A percentile compares a stretch with the other conserved stretches of the same genome.
phyloP scores from a whole-genome alignment of 2,888 invertebrate genomes.

The Taenaris catops region DNA sequence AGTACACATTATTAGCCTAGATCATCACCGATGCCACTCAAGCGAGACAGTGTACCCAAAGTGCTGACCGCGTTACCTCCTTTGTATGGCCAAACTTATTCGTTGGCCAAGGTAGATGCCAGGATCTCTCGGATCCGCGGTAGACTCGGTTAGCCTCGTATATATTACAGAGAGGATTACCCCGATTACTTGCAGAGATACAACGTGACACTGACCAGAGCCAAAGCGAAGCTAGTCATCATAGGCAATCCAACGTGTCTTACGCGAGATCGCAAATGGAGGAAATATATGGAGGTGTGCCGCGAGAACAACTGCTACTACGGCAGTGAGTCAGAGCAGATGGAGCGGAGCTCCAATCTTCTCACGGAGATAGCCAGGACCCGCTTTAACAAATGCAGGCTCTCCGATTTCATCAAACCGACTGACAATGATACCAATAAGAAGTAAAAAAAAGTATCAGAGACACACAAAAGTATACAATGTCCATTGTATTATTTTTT shows the following conservation, averaged over 20 bases:
- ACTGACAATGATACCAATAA: no score
- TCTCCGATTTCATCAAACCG: no score
- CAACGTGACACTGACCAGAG: constrained; percentile 86
- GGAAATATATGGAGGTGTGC: constrained; percentile 54
- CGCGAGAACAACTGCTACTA: constrained; percentile 41
- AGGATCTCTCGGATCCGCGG: no score
- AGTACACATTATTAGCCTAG: background rate
- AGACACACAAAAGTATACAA: no score
- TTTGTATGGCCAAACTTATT: background rate
- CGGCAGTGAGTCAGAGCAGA: constrained; percentile 45
- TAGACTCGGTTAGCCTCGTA: no score
- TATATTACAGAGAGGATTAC: no score
- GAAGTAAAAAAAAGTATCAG: no score
- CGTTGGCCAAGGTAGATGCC: no score
- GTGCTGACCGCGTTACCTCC: no score
- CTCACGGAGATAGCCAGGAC: constrained; percentile 37
- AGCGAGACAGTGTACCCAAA: no score
- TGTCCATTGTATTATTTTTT: no score
- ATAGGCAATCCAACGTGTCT: constrained; percentile 70
- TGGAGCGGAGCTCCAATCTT: constrained; percentile 34
- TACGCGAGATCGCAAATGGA: constrained; percentile 50
- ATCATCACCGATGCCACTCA: no score
- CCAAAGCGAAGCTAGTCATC: constrained; percentile 82
- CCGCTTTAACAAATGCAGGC: constrained; percentile 37
- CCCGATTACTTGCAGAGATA: constrained; percentile 70